Evolutionary conservation across 92 coral and sea anemone genomes (phyloP), one percentile per base, ranked within the genome.

Genomic region (Plumapathes pennacea): DNA sequence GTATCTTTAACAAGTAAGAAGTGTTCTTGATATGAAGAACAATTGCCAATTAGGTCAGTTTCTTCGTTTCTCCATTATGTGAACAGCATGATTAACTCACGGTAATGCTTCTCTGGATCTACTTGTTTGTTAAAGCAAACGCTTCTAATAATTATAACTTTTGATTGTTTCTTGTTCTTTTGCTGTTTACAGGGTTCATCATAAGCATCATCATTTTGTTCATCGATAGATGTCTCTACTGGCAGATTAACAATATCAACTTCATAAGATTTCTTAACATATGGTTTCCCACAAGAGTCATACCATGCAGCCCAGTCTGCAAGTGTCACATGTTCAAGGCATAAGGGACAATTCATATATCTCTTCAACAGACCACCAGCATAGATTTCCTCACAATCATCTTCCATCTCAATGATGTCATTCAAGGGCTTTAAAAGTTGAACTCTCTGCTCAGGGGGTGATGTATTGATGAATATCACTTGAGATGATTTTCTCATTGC

Each of bases 401-500:
- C 78, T 41, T 69, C 78, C 78, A 60, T 69, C 25, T 69, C 50
- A 62, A 31, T 33, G 53, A 60, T 69, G 29, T 70, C 52, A 56
- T 53, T 38, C 15, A 71, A 6, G 47, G 74, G 34, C 58, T 74
- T 50, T 50, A 73, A 73, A 28, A 62, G 50, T 21, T 73, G 23
- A 39, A 73, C 80, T 54, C 72, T 62, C 9, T 54, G 50, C 42
- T 55, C 74, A 54, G 82, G 67, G 15, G 82, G 79, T 25, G 71
- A 53, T 10, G 82, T 73, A 30, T 62, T 23, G 11, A 52, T 18
- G 53, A 73, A 73, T 1, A 73, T 41, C 19, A 73, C 49, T 50
- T 63, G 40, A 12, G 82, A 74, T 1, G 74, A 42, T 46, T 74
- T 74, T 33, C 51, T 64, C 74, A 54, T 74, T 53, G 74, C 74